These are phyloP conservation scores for Meda fulgida DNA, from an alignment of 2,797 vertebrate genomes.

Conservation along the genomic window DNA sequence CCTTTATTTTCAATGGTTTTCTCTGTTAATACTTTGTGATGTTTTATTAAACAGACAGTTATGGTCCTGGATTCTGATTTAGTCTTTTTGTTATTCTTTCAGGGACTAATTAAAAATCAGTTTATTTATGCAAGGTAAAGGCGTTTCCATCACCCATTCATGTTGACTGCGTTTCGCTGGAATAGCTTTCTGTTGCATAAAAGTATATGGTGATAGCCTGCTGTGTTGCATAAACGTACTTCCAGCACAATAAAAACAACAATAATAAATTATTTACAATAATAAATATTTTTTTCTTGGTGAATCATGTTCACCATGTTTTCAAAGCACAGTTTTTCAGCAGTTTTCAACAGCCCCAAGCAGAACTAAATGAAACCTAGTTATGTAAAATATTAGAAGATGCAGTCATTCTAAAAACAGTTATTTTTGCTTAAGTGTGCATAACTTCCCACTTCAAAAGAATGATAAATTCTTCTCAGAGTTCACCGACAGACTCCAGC, in stretches of 20 bases:
- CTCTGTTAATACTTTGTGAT: not conserved
- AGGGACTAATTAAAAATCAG: not conserved
- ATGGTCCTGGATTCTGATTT: not conserved
- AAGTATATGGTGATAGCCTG: no score
- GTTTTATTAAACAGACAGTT: slow-evolving; percentile 9
- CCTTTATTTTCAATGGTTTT: slow-evolving; percentile 38
- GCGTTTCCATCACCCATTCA: not conserved
- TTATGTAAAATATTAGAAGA: not conserved
- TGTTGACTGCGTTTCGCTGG: not conserved
- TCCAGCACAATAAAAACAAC: not conserved
- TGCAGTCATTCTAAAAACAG: not conserved
- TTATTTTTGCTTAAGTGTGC: not conserved
- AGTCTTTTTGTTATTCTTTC: not conserved
- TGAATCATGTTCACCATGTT: not conserved
- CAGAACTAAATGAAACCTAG: not conserved
- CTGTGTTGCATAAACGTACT: not conserved
- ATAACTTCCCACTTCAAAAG: not conserved
- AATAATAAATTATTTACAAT: no score
- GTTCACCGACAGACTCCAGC: slow-evolving; percentile 8
- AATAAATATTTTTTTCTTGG: no score
- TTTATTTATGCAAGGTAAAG: not conserved
- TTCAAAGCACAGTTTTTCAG: not conserved
- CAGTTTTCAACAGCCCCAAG: not conserved
- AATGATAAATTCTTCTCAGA: not conserved
- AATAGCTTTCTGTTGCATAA: no score